Conservation (phyloP, 2,888 invertebrate genomes). For the Eledone cirrhosa region DNA sequence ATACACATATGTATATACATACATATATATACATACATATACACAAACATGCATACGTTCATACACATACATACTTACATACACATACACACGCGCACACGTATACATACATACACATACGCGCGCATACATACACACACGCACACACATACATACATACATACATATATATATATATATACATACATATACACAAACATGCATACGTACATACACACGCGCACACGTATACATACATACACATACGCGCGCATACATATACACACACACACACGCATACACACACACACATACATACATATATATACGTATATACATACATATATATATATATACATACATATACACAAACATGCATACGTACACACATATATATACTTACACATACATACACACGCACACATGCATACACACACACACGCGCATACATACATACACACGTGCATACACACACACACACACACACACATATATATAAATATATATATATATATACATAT, state of each 20-base stretch:
- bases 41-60: background rate
- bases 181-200: background rate
- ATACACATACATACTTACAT: background rate
- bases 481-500: background rate
- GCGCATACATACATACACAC: background rate
- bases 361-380: too few relatives aligned
- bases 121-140: background rate
- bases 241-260: background rate
- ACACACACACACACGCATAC: background rate
- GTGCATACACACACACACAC: background rate
- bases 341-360: too few relatives aligned
- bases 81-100: background rate
- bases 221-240: background rate
- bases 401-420: background rate
- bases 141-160: background rate
- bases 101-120: background rate
- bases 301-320: background rate
- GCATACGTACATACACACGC: background rate
- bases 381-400: background rate
- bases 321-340: background rate
- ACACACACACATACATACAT: background rate
- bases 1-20: background rate
- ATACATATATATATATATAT: background rate
- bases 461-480: background rate
- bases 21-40: background rate